Evolutionary conservation across 2,888 invertebrate species (phyloP).

Genomic region (Steinernema carpocapsae): DNA sequence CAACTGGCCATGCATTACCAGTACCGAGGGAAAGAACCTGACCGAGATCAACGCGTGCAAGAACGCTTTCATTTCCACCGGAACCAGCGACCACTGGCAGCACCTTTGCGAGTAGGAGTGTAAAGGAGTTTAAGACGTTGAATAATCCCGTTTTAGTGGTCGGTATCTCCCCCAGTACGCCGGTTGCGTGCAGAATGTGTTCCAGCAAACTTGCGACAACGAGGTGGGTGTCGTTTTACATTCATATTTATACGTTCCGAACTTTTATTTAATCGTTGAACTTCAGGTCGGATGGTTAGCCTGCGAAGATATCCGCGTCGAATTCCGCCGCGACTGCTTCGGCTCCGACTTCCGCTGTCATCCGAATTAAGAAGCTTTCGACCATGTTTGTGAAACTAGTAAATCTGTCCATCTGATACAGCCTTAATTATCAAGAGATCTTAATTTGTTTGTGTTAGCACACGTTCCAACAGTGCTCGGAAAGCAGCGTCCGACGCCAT

Average conservation of each 20-base stretch:
- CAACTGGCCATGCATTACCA: not conserved
- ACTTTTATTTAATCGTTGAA: not conserved
- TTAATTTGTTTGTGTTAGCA: no score
- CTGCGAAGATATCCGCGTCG: slow-evolving; percentile 52
- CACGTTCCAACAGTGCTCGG: no score
- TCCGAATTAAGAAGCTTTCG: no score
- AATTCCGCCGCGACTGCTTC: slow-evolving; percentile 52
- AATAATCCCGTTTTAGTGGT: not conserved
- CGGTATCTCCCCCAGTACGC: not conserved
- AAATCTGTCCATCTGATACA: no score
- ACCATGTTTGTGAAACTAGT: no score
- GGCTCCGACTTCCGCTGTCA: no score
- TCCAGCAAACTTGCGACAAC: not conserved
- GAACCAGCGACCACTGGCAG: not conserved
- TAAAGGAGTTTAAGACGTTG: not conserved
- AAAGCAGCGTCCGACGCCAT: no score
- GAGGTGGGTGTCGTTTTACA: no score
- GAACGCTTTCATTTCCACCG: not conserved
- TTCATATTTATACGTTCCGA: not conserved
- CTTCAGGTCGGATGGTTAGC: slow-evolving; percentile 52
- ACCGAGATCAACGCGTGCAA: not conserved
- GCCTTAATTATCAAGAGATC: no score
- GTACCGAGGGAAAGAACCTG: not conserved
- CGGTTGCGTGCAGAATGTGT: not conserved
- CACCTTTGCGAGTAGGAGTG: no score